Conservation (phyloP, 2,113 vertebrate genomes). For the Cyprichromis sp. region DNA sequence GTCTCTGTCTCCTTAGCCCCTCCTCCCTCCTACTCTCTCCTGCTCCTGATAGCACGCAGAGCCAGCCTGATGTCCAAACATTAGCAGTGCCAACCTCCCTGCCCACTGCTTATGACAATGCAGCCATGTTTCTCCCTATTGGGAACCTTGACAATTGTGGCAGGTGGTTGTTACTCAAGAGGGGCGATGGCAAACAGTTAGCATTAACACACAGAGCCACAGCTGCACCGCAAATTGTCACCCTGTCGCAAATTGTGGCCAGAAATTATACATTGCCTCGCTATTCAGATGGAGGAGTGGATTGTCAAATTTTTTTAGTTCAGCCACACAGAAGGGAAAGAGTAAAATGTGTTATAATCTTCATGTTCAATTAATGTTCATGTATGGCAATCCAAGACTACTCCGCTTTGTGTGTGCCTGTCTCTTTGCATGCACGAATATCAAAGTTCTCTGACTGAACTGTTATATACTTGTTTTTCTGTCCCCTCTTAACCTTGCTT, state of each 20-base stretch:
- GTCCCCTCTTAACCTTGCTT: neutral
- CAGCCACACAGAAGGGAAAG: neutral
- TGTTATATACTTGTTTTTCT: neutral
- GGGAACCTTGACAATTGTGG: slow-evolving; percentile 37
- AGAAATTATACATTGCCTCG: neutral
- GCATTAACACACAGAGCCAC: slow-evolving; percentile 4
- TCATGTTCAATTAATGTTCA: neutral
- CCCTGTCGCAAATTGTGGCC: neutral
- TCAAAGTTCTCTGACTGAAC: neutral
- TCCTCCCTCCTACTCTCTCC: neutral
- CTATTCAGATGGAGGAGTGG: neutral
- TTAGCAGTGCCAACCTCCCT: slow-evolving; percentile 10
- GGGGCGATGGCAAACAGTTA: slow-evolving; percentile 6
- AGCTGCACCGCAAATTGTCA: slow-evolving; percentile 23
- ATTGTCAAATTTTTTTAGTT: neutral
- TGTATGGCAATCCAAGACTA: neutral
- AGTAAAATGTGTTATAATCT: neutral
- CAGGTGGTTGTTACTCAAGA: slow-evolving; percentile 45
- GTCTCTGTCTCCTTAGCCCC: neutral
- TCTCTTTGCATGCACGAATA: neutral
- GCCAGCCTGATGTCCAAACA: slow-evolving; percentile 31
- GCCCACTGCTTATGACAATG: slow-evolving; percentile 11
- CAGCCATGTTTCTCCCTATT: slow-evolving; percentile 19
- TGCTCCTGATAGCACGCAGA: slow-evolving; percentile 9
- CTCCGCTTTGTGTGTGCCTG: neutral